A percentile compares a stretch with the other conserved stretches of the same genome.
Evolutionary conservation across 23 tunicate genomes (phyloP).

Genomic region (Styela clava): DNA sequence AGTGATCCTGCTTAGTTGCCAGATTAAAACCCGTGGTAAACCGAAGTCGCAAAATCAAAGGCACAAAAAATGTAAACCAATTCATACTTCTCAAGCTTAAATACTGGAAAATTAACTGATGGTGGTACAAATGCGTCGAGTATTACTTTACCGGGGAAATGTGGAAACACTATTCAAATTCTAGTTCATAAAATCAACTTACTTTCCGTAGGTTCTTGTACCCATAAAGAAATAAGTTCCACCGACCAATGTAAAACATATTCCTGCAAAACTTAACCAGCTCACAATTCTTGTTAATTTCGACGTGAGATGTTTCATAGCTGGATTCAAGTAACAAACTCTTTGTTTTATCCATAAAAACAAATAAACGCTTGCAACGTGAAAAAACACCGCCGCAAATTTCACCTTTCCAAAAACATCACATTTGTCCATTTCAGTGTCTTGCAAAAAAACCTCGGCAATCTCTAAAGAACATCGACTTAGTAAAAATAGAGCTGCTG

Average conservation of each 20-base stretch:
- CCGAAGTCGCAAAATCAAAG: no score
- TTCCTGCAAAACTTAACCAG: constrained; percentile 19
- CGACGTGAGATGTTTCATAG: constrained; percentile 48
- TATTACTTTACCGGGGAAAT: no score
- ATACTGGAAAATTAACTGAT: no score
- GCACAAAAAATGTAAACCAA: no score
- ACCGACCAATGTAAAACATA: not conserved
- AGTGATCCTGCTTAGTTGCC: no score
- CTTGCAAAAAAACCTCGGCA: not conserved
- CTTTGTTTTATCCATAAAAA: constrained; percentile 52
- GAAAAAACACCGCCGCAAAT: not conserved
- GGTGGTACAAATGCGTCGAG: no score
- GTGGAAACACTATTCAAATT: no score
- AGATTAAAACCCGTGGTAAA: no score
- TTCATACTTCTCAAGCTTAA: no score
- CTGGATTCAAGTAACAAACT: constrained; percentile 51
- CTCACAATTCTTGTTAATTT: constrained; percentile 26
- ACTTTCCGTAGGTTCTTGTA: not conserved
- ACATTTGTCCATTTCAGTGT: not conserved
- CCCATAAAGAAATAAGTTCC: not conserved
- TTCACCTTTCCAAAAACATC: not conserved
- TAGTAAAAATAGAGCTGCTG: not conserved
- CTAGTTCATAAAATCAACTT: not conserved
- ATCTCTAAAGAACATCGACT: not conserved
- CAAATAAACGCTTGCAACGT: not conserved